Evolutionary conservation across 2,888 invertebrate species (phyloP), one percentile per base, ranked within the genome.

Genomic region (Ectobius pallidus): DNA sequence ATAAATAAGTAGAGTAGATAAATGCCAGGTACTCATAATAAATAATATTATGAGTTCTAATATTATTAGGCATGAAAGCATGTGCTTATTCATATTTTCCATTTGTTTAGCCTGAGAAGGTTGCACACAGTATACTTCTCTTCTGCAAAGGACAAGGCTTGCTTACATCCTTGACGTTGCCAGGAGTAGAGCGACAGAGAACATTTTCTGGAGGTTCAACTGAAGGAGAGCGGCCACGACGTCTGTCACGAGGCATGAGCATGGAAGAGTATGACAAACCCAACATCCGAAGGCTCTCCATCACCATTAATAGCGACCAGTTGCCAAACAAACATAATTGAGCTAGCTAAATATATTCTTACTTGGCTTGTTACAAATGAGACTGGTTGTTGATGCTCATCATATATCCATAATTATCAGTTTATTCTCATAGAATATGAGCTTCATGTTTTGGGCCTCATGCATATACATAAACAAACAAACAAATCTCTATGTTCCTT

Each of bases 31-130:
- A n/a, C n/a, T n/a, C n/a, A n/a, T n/a, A n/a, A n/a, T n/a, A n/a
- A n/a, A n/a, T n/a, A n/a, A n/a, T n/a, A n/a, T n/a, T n/a, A n/a
- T n/a, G n/a, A n/a, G n/a, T n/a, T n/a, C n/a, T n/a, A n/a, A n/a
- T n/a, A n/a, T n/a, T n/a, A n/a, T n/a, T n/a, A n/a, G n/a, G n/a
- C n/a, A n/a, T n/a, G n/a, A n/a, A n/a, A n/a, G n/a, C n/a, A n/a
- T n/a, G n/a, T n/a, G n/a, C n/a, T n/a, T n/a, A n/a, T n/a, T n/a
- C n/a, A n/a, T n/a, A n/a, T n/a, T n/a, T n/a, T n/a, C n/a, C n/a
- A n/a, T n/a, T n/a, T n/a, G n/a, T n/a, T n/a, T n/a, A 95, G 95
- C 94, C 95, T 11, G 93, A 92, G 32, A 94, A 94, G 82, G 89
- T 95, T 73, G 91, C 94, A 32, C 93, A 95, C 80, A 92, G 94